Evolutionary conservation across 2,113 vertebrate genomes (phyloP).

Genomic region (Pantherophis guttatus): DNA sequence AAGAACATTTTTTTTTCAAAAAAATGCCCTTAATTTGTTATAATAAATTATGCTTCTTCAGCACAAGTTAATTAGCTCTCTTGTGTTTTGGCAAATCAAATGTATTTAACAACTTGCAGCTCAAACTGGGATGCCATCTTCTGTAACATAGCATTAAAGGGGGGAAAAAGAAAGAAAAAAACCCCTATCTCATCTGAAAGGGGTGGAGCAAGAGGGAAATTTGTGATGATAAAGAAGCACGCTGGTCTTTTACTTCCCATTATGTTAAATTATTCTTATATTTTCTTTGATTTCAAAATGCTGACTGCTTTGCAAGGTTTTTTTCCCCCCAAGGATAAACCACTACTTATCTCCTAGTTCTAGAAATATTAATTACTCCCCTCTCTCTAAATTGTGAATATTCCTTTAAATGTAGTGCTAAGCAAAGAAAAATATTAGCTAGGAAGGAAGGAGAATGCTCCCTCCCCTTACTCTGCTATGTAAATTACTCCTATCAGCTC

Average conservation of each 20-base stretch:
- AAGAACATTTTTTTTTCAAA: conserved; percentile 46
- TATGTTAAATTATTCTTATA: conserved; percentile 15
- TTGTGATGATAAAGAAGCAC: background rate
- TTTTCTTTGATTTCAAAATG: conserved; percentile 21
- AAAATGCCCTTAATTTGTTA: conserved; percentile 62
- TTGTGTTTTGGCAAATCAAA: conserved; percentile 62
- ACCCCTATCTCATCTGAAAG: conserved; percentile 25
- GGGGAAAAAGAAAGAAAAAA: background rate
- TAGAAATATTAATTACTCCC: background rate
- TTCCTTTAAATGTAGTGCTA: background rate
- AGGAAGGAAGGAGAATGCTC: background rate
- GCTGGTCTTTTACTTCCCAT: background rate
- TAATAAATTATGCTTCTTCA: conserved; percentile 58
- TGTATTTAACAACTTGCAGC: conserved; percentile 52
- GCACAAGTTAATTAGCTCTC: conserved; percentile 63
- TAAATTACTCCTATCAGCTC: background rate
- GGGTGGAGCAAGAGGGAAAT: conserved; percentile 35
- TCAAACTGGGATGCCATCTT: conserved; percentile 53
- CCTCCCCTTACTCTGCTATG: background rate
- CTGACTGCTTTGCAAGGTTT: background rate
- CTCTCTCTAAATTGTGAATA: background rate
- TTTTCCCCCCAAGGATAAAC: background rate
- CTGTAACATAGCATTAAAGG: conserved; percentile 51
- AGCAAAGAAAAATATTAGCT: background rate
- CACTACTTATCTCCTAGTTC: conserved; percentile 5